Percentiles rank a stretch among this genome's conserved stretches.
These are phyloP conservation scores for human (Homo sapiens) DNA, from an alignment of 2,113 vertebrate species.

Conservation along the genomic window DNA sequence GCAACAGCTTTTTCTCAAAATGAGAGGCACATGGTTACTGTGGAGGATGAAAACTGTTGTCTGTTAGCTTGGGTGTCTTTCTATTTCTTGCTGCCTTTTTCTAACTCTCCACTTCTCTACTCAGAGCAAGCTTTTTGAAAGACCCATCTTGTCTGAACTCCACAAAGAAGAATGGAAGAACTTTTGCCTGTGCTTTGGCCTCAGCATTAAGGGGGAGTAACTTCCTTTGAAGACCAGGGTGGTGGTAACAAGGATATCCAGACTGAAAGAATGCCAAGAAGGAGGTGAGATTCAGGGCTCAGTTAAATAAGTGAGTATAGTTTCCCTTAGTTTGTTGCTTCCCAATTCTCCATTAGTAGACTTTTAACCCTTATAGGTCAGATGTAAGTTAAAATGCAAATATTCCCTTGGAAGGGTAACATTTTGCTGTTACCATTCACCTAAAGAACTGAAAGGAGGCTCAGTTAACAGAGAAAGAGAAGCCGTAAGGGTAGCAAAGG, in stretches of 20 bases:
- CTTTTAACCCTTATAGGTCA: not conserved
- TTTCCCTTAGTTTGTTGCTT: not conserved
- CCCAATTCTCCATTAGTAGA: not conserved
- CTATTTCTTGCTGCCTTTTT: not conserved
- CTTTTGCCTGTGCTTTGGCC: not conserved
- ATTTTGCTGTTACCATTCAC: not conserved
- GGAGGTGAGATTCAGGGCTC: not conserved
- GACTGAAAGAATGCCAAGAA: not conserved
- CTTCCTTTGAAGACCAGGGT: not conserved
- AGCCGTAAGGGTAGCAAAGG: not conserved
- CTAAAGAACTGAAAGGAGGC: not conserved
- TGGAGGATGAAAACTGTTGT: not conserved
- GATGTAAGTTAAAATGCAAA: not conserved
- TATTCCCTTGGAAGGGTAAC: not conserved
- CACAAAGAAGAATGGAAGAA: not conserved
- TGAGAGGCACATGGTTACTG: not conserved
- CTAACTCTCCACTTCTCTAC: not conserved
- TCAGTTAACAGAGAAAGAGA: not conserved
- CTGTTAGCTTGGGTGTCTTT: not conserved
- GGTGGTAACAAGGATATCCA: not conserved
- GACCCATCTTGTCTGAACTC: not conserved
- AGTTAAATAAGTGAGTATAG: not conserved
- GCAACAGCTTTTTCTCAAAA: not conserved
- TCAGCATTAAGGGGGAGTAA: not conserved
- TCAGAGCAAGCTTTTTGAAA: not conserved